Evolutionary conservation across 2,888 invertebrate genomes (phyloP).

Genomic region (Nymphalis polychloros): DNA sequence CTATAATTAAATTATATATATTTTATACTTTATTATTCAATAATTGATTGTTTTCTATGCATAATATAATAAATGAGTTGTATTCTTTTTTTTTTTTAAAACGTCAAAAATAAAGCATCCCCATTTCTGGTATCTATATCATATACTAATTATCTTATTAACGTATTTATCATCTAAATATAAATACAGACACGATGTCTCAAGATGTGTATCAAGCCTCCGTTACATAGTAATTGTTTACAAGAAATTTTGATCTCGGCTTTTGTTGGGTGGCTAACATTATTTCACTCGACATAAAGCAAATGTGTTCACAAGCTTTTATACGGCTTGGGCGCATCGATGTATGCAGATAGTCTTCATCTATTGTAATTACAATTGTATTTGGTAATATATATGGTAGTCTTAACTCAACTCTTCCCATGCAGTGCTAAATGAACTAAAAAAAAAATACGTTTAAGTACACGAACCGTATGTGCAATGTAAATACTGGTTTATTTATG

Average conservation of each 20-base stretch:
- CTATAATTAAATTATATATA: not conserved
- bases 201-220: no score
- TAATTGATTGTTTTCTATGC: no score
- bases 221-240: no score
- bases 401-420: constrained; percentile 57
- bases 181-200: not conserved
- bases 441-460: constrained; percentile 40
- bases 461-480: constrained; percentile 59
- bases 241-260: no score
- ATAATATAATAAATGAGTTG: no score
- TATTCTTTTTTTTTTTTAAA: no score
- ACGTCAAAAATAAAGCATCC: not conserved
- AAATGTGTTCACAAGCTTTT: no score
- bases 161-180: constrained; percentile 11
- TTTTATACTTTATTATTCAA: no score
- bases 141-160: not conserved
- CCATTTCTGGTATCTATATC: not conserved
- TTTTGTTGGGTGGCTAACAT: no score
- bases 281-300: no score
- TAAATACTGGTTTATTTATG: constrained; percentile 60
- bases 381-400: constrained; percentile 33
- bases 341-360: not conserved
- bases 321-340: no score
- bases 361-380: constrained; percentile 3
- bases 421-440: constrained; percentile 56